A percentile compares a stretch with the other conserved stretches of the same genome.
Evolutionary conservation across 2,113 vertebrate species (phyloP).

Genomic region (Chelonoidis abingdonii): DNA sequence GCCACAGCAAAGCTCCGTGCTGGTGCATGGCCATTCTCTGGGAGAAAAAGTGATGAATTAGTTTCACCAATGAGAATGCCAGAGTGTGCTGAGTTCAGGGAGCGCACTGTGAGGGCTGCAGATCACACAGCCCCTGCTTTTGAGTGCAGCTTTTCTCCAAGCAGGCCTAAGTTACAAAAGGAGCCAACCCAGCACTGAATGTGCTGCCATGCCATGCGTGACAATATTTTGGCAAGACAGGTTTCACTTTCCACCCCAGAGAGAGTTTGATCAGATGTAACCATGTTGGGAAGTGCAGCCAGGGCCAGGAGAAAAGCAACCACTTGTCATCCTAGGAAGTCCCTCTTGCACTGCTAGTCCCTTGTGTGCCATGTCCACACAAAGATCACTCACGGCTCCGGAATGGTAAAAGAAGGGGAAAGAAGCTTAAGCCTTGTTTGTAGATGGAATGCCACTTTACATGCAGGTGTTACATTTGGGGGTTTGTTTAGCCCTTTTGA

Average conservation of each 20-base stretch:
- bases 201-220: background rate
- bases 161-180: background rate
- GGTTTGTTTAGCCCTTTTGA: no score
- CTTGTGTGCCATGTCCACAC: background rate
- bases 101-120: background rate
- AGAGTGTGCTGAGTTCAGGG: background rate
- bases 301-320: background rate
- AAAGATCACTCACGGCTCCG: background rate
- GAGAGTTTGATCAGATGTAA: background rate
- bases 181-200: no score
- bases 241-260: background rate
- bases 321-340: background rate
- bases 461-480: no score
- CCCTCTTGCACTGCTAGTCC: background rate
- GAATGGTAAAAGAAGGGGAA: constrained; percentile 2
- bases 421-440: background rate
- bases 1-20: background rate
- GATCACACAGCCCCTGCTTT: background rate
- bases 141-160: background rate
- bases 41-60: background rate
- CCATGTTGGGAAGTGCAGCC: background rate
- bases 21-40: background rate
- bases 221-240: background rate
- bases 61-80: background rate
- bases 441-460: no score